phyloP scores from a whole-genome alignment of 2,888 invertebrate genomes.

The Glyphotaelius pellucidus region DNA sequence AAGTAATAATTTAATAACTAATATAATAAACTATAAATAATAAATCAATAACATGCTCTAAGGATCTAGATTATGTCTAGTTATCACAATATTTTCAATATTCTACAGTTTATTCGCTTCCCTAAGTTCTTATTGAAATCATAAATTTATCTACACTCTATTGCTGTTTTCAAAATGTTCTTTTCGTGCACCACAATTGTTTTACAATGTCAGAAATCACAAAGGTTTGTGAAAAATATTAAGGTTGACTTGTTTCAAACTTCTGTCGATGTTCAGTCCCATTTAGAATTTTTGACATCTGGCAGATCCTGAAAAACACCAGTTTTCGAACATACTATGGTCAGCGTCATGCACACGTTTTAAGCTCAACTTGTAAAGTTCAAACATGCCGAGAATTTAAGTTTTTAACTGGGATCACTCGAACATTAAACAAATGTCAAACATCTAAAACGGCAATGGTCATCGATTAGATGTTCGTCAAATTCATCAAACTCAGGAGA shows the following conservation, averaged over 20 bases:
- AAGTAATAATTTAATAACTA: slow-evolving; percentile 18
- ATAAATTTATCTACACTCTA: background rate
- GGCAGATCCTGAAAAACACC: too few species aligned
- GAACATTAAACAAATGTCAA: too few species aligned
- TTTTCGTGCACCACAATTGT: background rate
- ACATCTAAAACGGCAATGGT: too few species aligned
- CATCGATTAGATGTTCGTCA: too few species aligned
- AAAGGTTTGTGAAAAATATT: background rate
- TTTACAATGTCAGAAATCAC: background rate
- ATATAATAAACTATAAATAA: slow-evolving; percentile 23
- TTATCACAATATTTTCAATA: slow-evolving; percentile 57
- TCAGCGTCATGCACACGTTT: too few species aligned
- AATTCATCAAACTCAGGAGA: too few species aligned
- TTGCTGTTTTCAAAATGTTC: background rate
- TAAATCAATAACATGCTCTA: slow-evolving; percentile 48
- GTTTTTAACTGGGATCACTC: too few species aligned
- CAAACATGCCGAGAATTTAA: too few species aligned
- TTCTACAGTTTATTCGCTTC: slow-evolving; percentile 38
- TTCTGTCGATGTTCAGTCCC: too few species aligned
- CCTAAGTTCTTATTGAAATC: background rate
- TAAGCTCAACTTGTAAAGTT: too few species aligned
- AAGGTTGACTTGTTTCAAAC: background rate
- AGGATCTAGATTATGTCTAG: slow-evolving; percentile 38
- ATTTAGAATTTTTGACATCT: too few species aligned
- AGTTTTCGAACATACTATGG: too few species aligned